Conservation (phyloP, 2,113 vertebrate genomes). For the Elephantulus edwardii region DNA sequence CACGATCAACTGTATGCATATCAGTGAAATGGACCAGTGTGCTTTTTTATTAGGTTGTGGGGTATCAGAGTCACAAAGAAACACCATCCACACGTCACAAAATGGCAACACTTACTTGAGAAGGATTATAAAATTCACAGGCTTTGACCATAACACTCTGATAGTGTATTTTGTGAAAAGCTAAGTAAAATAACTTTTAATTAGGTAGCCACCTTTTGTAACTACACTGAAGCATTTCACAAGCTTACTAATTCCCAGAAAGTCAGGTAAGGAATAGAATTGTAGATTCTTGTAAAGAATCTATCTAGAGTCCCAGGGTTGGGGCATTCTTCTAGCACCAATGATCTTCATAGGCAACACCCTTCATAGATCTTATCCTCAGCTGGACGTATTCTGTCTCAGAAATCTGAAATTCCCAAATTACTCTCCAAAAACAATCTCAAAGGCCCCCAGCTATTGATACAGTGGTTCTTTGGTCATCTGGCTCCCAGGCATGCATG, state of each 20-base stretch:
- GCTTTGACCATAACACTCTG: slow-evolving; percentile 4
- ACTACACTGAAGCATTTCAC: slow-evolving; percentile 35
- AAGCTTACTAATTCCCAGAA: slow-evolving; percentile 35
- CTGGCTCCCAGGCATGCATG: background rate
- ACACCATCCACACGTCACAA: slow-evolving; percentile 28
- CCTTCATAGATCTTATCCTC: background rate
- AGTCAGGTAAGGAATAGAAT: slow-evolving; percentile 1
- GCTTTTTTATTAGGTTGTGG: background rate
- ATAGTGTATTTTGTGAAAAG: slow-evolving; percentile 25
- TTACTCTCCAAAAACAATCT: slow-evolving; percentile 7
- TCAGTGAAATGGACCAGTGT: background rate
- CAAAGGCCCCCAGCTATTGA: background rate
- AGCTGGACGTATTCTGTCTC: background rate
- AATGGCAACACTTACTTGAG: slow-evolving; percentile 31
- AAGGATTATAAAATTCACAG: slow-evolving; percentile 41
- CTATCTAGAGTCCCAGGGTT: background rate
- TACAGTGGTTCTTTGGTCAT: background rate
- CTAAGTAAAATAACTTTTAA: slow-evolving; percentile 59
- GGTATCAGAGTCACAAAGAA: slow-evolving; percentile 8
- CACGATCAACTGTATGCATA: background rate
- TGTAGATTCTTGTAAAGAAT: background rate
- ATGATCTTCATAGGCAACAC: background rate
- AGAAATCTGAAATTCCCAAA: background rate
- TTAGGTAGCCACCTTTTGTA: slow-evolving; percentile 18
- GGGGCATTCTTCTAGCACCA: background rate